Base-by-base conservation (phyloP, 2,797 vertebrate species). In the Poeciliopsis infans region DNA sequence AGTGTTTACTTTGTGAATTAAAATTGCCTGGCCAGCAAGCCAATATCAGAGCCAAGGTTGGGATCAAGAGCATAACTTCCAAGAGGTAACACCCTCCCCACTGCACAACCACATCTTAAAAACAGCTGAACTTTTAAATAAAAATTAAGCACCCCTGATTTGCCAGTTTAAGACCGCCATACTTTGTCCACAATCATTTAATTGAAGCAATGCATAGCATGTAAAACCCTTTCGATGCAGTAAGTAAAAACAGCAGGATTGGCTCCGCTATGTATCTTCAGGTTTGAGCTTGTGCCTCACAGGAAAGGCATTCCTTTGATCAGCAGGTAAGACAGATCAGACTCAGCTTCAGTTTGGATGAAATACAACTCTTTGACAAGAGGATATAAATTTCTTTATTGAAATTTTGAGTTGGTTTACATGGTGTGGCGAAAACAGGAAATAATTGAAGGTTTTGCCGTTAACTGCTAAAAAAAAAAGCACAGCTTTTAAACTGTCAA, bases 261-360 rank as follows among this genome's bases (percentile, higher is more conserved):
- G 71, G 0, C 53, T 74, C 25, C 12, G 12, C 33, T 12, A 20
- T 39, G 20, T 33, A 68, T 78, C 75, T 85, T 80, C 71, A 66
- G 66, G 77, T 78, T 72, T 68, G 53, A 80, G 57, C n/a, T 72
- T 46, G 47, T 45, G 77, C 49, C 59, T 76, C 83, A 70, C 36
- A 78, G 83, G 43, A 82, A 82, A 82, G n/a, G 55, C 78, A 80
- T 82, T 51, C 66, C 43, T 87, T 87, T 86, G 79, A 91, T 83
- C 72, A 78, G 79, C 68, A 77, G 76, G 57, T 85, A 80, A 87
- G 88, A 57, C 69, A 55, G 39, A 75, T 74, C 33, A 46, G 51
- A 31, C 39, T 77, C 28, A 43, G 64, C 31, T 86, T 80, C 49
- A 79, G 61, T 79, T 80, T 47, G 57, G 55, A 72, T 84, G 57